These are phyloP conservation scores for Tachycineta bicolor DNA, from an alignment of 2,113 vertebrate genomes.

Conservation along the genomic window DNA sequence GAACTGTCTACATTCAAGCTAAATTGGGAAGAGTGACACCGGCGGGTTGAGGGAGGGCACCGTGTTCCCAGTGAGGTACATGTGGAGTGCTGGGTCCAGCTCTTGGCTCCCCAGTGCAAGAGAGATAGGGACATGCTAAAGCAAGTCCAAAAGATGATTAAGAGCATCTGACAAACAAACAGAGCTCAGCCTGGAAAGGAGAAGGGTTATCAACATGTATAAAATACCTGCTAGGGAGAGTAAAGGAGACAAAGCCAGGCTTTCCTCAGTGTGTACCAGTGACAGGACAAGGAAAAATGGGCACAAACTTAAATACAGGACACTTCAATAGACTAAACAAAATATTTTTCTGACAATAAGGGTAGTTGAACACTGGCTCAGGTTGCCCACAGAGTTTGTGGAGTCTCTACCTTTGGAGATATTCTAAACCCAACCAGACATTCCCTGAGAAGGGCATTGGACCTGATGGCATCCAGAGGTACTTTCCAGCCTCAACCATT, in stretches of 20 bases:
- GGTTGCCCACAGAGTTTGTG: not conserved
- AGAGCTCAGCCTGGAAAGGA: not conserved
- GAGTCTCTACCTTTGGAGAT: not conserved
- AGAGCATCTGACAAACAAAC: not conserved
- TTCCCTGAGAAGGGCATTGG: rapidly evolving
- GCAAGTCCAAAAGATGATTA: not conserved
- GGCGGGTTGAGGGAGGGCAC: not conserved
- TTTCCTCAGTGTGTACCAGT: not conserved
- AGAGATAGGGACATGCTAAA: not conserved
- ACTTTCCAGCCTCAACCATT: not conserved
- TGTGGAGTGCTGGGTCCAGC: not conserved
- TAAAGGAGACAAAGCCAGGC: not conserved
- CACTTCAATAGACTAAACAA: not conserved
- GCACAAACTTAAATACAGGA: not conserved
- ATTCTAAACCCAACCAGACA: not conserved
- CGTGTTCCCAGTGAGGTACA: not conserved
- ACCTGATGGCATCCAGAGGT: not conserved
- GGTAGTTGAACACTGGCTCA: not conserved
- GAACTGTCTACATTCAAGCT: not conserved
- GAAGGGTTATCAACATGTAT: not conserved
- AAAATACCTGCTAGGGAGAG: not conserved
- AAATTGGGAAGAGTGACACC: not conserved
- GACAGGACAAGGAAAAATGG: not conserved
- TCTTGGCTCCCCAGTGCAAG: not conserved
- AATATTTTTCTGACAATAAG: not conserved